Evolutionary conservation across 2,888 invertebrate genomes (phyloP), one percentile per base, ranked within the genome.

Genomic region (Lasioglossum oenotherae): DNA sequence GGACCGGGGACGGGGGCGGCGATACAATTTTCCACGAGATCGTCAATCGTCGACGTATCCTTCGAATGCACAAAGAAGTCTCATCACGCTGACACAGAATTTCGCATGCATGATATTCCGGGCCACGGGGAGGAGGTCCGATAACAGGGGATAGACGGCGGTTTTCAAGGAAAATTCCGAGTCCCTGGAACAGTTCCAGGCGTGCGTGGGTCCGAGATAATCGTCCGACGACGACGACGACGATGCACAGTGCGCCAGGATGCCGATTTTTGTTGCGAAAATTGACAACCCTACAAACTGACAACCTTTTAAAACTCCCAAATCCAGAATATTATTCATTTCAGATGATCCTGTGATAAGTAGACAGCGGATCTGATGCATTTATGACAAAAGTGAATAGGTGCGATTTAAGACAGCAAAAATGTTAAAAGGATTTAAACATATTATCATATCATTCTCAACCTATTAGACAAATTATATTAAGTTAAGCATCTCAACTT

Each of bases 141-240:
- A 79, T 74, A 69, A 74, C 73, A 35, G 69, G 69, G 4, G 69
- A n/a, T n/a, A 27, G 60, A 60, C 4, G 27, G 27, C 4, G 12
- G n/a, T 27, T 60, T 60, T 16, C 27, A 27, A 60, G 27, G 1
- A 27, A 60, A 60, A 60, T 27, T 27, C 27, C 60, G 27, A 60
- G 60, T 16, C 27, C 72, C 67, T 85, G 83, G 84, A 78, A 78
- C 53, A 41, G 27, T 67, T 82, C 82, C 84, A 82, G 74, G 74
- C 12, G 57, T 46, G 74, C 12, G 57, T 46, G n/a, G n/a, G 41
- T 14, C 2, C 23, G 19, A 78, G 31, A 67, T 67, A 82, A 82
- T 79, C 77, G 77, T 19, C 64, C 71, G 31, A 31, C n/a, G 31
- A 71, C n/a, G 31, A 71, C n/a, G 31, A 71, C 23, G 60, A 19